Evolutionary conservation across 2,113 vertebrate genomes (phyloP).

Genomic region (Eubucco bourcierii): DNA sequence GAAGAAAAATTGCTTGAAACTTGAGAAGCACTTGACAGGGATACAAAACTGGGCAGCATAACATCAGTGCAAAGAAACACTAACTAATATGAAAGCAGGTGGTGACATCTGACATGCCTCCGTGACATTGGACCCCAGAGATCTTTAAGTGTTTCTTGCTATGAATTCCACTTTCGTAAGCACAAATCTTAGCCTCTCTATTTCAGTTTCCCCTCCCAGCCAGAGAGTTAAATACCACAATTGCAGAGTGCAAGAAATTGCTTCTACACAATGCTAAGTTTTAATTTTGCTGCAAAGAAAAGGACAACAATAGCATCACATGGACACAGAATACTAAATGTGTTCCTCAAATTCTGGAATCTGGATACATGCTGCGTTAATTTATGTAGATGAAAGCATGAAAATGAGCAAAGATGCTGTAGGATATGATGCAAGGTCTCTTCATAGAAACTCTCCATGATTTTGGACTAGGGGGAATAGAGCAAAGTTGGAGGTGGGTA

Average conservation of each 20-base stretch:
- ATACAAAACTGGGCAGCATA: neutral
- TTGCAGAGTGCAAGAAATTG: neutral
- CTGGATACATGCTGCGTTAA: neutral
- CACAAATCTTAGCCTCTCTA: neutral
- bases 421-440: neutral
- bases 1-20: neutral
- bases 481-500: no score
- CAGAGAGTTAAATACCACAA: conserved; percentile 7
- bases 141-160: neutral
- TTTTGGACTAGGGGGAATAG: neutral
- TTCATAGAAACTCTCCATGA: neutral
- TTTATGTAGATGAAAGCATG: neutral
- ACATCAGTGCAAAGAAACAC: neutral
- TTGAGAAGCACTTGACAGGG: neutral
- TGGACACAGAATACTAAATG: neutral
- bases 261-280: neutral
- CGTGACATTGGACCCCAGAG: neutral
- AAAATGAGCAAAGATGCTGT: neutral
- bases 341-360: neutral
- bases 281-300: conserved; percentile 17
- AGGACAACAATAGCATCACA: neutral
- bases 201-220: neutral
- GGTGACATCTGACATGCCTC: neutral
- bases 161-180: neutral
- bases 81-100: neutral